Evolutionary conservation across 2,797 vertebrate species (phyloP), one percentile per base, ranked within the genome.

Genomic region (Liparis tanakae): DNA sequence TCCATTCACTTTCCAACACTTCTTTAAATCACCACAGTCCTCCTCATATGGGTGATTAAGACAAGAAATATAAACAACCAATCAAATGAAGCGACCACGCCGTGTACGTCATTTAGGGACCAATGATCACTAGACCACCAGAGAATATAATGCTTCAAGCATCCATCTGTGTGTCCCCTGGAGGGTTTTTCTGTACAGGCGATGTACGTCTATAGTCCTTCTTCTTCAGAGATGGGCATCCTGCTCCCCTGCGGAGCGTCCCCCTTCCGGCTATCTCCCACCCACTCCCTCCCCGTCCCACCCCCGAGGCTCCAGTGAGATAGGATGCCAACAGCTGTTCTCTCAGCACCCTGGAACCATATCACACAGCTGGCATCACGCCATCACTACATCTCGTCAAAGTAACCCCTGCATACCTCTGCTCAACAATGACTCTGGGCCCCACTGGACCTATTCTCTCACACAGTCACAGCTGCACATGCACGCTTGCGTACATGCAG

Each of bases 251-350:
- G 84, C 43, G 4, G 83, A 85, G 85, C 64, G 3, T 81, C 78
- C 83, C 85, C 76, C 92, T 88, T 77, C 82, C 83, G 89, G 91
- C 90, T 81, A 85, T 71, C 79, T 82, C 82, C 79, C 78, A 18
- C 88, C 88, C 82, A 87, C 86, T 80, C 75, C 1, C 82, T 82
- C 70, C 51, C 51, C 71, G 72, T 78, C 71, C 66, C 67, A 57
- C 84, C 85, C 82, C 78, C 12, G 30, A 65, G 83, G 87, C 87
- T 86, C 76, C 78, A 51, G 76, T 79, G 84, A 91, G 85, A 91
- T 76, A 67, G 88, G 88, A 84, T 5, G 79, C 87, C 88, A 65
- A 85, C 90, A 91, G 89, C 90, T 90, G 88, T 89, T 91, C 87
- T 86, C 78, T 81, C 87, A 83, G 82, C 78, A 79, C 72, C 77